Evolutionary conservation across 35 echinoderm and acorn worm species (phyloP).

Genomic region (Acanthaster planci): DNA sequence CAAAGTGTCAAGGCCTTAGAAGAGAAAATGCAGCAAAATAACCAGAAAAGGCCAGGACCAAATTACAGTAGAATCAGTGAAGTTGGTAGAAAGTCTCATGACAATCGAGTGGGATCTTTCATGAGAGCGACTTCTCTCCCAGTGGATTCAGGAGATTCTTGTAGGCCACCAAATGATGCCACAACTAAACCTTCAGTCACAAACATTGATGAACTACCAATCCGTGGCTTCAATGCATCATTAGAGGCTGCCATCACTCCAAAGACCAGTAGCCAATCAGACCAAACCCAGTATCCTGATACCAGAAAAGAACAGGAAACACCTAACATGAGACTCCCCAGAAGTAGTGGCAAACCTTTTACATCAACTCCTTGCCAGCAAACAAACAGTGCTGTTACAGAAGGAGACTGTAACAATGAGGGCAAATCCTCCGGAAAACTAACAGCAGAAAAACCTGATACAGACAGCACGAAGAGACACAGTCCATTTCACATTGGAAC

Average conservation of each 20-base stretch:
- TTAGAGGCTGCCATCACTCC: neutral
- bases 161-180: neutral
- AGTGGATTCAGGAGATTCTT: neutral
- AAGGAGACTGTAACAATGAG: neutral
- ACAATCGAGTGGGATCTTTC: conserved; percentile 38
- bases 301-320: neutral
- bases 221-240: neutral
- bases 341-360: neutral
- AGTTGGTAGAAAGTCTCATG: neutral
- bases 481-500: conserved; percentile 8
- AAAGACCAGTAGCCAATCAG: neutral
- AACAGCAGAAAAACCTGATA: neutral
- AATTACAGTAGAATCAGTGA: neutral
- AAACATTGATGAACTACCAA: conserved; percentile 26
- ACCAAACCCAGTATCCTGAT: neutral
- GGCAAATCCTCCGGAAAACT: neutral
- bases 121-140: conserved; percentile 13
- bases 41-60: neutral
- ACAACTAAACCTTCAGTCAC: neutral
- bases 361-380: conserved; percentile 9
- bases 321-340: neutral
- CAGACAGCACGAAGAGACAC: neutral
- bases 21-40: neutral
- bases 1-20: neutral
- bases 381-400: neutral